Conservation (phyloP, 1,140 invertebrate genomes). For the Lethrus apterus region DNA sequence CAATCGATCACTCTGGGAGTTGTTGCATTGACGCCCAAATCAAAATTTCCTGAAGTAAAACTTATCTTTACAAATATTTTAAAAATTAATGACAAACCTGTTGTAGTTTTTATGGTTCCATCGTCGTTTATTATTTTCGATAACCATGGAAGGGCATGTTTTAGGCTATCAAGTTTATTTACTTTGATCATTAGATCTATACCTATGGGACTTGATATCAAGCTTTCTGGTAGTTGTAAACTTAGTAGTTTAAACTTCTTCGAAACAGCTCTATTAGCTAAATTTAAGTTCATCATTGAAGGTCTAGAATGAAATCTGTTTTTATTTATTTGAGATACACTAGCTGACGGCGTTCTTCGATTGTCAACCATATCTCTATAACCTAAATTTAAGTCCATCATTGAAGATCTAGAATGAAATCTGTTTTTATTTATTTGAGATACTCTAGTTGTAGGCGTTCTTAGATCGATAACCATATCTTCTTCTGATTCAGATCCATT, state of each 20-base stretch:
- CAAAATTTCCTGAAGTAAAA: slow-evolving; percentile 18
- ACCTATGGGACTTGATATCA: too few species aligned
- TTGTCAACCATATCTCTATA: neutral
- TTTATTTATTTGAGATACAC: neutral
- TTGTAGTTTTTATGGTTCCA: neutral
- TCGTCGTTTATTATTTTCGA: neutral
- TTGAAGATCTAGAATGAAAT: neutral
- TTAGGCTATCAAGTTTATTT: neutral
- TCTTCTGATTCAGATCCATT: slow-evolving; percentile 32
- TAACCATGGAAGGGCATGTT: neutral
- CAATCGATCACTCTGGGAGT: slow-evolving; percentile 19
- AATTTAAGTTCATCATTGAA: too few species aligned
- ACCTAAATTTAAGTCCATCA: neutral
- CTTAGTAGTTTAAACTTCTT: too few species aligned
- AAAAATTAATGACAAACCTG: slow-evolving; percentile 1
- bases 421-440: neutral
- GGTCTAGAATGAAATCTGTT: neutral
- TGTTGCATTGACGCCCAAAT: slow-evolving; percentile 24
- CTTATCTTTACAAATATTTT: too few species aligned
- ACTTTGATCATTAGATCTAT: neutral
- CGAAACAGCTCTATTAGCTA: too few species aligned
- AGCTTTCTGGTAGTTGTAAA: too few species aligned
- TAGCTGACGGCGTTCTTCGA: neutral
- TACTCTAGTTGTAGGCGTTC: neutral
- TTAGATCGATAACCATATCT: too few species aligned